A percentile compares a stretch with the other conserved stretches of the same genome.
These are phyloP conservation scores for Menidia menidia DNA, from an alignment of 2,797 vertebrate genomes.

Conservation along the genomic window DNA sequence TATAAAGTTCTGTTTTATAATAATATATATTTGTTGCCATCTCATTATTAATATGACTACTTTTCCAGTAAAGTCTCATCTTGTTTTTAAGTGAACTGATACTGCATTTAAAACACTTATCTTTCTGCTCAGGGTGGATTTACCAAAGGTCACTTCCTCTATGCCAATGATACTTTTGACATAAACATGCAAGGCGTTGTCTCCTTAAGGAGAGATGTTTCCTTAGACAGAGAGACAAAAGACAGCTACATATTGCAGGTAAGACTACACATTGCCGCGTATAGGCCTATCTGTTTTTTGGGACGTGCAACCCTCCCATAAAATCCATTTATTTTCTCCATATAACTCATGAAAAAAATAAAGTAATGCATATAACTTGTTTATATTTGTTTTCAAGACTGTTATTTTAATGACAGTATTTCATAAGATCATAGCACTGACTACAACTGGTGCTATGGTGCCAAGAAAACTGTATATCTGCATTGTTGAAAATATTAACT, in stretches of 20 bases:
- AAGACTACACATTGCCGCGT: neutral
- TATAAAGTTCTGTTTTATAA: too few relatives aligned
- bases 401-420: neutral
- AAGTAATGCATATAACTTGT: too few relatives aligned
- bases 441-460: neutral
- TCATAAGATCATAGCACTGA: neutral
- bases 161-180: constrained; percentile 72
- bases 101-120: neutral
- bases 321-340: neutral
- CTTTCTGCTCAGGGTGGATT: constrained; percentile 79
- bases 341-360: too few relatives aligned
- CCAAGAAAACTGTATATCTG: neutral
- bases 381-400: too few relatives aligned
- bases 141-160: constrained; percentile 79
- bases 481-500: neutral
- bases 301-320: neutral
- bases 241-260: constrained; percentile 77
- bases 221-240: constrained; percentile 83
- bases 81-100: neutral
- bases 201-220: constrained; percentile 69
- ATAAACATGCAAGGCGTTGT: constrained; percentile 79
- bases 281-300: neutral
- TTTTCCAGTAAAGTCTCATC: too few relatives aligned
- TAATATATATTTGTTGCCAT: too few relatives aligned
- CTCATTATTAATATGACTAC: too few relatives aligned